These are phyloP conservation scores for Proctacanthus coquilletti DNA, from an alignment of 1,140 invertebrate species.

Conservation along the genomic window DNA sequence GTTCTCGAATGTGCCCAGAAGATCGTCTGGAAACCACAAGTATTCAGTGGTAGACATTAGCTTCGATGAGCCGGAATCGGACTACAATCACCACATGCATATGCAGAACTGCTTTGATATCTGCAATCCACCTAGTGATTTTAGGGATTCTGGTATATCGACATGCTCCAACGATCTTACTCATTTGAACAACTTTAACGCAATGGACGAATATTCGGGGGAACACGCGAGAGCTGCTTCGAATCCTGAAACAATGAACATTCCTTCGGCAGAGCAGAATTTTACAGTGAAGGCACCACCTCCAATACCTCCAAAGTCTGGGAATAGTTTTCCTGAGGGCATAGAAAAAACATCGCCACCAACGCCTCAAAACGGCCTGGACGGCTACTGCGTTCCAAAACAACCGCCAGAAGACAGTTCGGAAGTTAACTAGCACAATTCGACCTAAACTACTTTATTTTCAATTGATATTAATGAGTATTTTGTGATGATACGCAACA, in stretches of 20 bases:
- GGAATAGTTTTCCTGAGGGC: too few species aligned
- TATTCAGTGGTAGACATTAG: constrained; percentile 28
- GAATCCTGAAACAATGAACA: constrained; percentile 11
- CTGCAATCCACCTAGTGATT: constrained; percentile 21
- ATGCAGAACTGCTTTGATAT: constrained; percentile 7
- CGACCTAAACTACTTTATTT: too few species aligned
- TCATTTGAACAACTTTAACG: constrained; percentile 23
- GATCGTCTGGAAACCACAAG: constrained; percentile 12
- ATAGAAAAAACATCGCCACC: too few species aligned
- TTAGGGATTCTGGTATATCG: constrained; percentile 27
- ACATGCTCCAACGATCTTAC: constrained; percentile 25
- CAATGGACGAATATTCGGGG: constrained; percentile 6
- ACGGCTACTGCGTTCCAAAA: too few species aligned
- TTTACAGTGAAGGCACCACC: too few species aligned
- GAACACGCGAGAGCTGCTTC: neutral
- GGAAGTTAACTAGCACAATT: too few species aligned
- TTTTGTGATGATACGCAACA: too few species aligned
- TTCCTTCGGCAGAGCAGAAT: too few species aligned
- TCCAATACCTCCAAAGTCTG: too few species aligned
- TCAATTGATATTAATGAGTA: too few species aligned
- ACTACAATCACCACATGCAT: constrained; percentile 5
- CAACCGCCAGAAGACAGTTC: too few species aligned
- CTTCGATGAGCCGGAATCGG: constrained; percentile 26
- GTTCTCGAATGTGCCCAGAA: constrained; percentile 6
- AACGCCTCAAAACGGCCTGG: too few species aligned